Evolutionary conservation across 2,797 vertebrate species (phyloP), one percentile per base, ranked within the genome.

Genomic region (Ctenopoma multispine): DNA sequence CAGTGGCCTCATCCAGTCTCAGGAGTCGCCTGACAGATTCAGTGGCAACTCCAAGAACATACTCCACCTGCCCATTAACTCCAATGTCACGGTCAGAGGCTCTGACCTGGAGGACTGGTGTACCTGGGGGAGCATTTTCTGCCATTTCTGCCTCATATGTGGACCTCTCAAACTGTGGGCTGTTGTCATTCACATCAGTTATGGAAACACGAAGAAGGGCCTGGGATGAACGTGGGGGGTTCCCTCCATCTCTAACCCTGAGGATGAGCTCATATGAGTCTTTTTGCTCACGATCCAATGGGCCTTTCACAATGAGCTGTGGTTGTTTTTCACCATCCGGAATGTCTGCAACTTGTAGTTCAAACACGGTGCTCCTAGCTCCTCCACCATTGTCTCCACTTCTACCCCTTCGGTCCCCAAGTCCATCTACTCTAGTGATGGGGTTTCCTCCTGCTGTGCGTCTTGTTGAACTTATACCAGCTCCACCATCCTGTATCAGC

Each of bases 171-270:
- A 99, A 99, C 72, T 95, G 96, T 2, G 98, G 98, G 72, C 95
- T 98, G 92, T 99, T 99, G 90, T 99, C 98, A 8, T 99, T 99
- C 49, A 99, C 96, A 48, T 99, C 98, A 4, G 97, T 97, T 89
- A 99, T 98, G 44, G 97, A 94, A n/a, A 99, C 96, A 5, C 98
- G 91, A 34, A 99, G 94, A 82, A 98, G 92, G 4, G 98, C 97
- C 85, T 98, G 97, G 0, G 97, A 98, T 50, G 97, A 99, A 3
- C 97, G 95, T 0, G 96, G 90, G 0, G 97, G 97, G 29, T 95
- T 97, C 1, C 98, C 98, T 0, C 98, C 97, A 49, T 99, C 98
- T 63, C 97, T 87, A 55, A 98, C 98, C 13, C 96, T 92, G 20
- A 99, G 95, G 69, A 96, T 94, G 24, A 99, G 94, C 80, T 99